Evolutionary conservation across 2,888 invertebrate genomes (phyloP).

Genomic region (Pediacus dermestoides): DNA sequence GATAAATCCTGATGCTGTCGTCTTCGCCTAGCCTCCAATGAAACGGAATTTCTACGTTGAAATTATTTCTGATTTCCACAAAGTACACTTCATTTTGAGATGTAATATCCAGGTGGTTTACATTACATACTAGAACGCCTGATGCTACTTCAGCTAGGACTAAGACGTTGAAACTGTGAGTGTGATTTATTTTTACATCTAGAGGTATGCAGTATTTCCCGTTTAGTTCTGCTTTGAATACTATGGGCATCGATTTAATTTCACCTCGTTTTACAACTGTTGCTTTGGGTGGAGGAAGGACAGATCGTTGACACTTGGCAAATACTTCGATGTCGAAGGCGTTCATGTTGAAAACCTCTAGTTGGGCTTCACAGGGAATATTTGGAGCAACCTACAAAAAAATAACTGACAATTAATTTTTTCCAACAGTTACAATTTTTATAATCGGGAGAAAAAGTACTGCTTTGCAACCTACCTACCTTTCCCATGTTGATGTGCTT

Average conservation of each 20-base stretch:
- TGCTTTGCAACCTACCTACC: too few species aligned
- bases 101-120: conserved; percentile 38
- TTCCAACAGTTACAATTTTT: too few species aligned
- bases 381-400: conserved; percentile 35
- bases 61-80: conserved; percentile 52
- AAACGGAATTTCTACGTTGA: conserved; percentile 52
- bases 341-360: too few species aligned
- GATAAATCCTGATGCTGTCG: too few species aligned
- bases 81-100: conserved; percentile 45
- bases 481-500: conserved; percentile 37
- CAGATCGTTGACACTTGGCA: too few species aligned
- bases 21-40: conserved; percentile 53
- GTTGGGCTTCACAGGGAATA: too few species aligned
- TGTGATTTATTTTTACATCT: conserved; percentile 48
- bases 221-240: conserved; percentile 10
- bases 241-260: background rate
- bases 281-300: too few species aligned
- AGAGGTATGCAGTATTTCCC: conserved; percentile 45
- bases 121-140: conserved; percentile 40
- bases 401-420: conserved; percentile 12
- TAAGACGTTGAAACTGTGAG: conserved; percentile 46
- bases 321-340: conserved; percentile 39
- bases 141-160: conserved; percentile 47
- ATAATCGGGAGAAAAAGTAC: too few species aligned
- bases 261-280: too few species aligned